Percentiles rank a stretch among this genome's conserved stretches.
Conservation (phyloP, 2,113 vertebrate species). For the Trematomus loennbergii region DNA sequence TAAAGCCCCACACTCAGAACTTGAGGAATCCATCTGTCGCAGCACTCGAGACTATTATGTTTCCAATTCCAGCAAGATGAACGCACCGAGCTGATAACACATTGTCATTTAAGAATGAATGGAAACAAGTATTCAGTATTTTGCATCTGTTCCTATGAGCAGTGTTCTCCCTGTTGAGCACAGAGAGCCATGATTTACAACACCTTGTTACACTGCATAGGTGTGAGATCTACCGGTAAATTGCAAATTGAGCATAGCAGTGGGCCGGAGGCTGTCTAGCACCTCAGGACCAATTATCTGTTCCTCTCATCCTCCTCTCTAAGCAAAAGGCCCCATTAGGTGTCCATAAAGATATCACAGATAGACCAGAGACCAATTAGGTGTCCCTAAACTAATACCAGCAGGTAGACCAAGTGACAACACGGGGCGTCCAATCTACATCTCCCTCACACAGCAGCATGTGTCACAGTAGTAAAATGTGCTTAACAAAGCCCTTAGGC, state of each 20-base stretch:
- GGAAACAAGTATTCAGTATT: constrained; percentile 38
- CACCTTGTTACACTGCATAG: constrained; percentile 62
- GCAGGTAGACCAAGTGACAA: constrained; percentile 68
- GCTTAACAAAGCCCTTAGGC: constrained; percentile 57
- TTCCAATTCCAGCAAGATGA: constrained; percentile 32
- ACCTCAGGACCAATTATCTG: constrained; percentile 77
- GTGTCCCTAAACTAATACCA: constrained; percentile 71
- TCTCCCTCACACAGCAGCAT: constrained; percentile 44
- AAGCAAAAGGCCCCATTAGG: constrained; percentile 65
- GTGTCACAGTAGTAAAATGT: constrained; percentile 47
- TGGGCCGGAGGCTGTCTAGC: constrained; percentile 18
- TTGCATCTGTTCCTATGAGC: constrained; percentile 33
- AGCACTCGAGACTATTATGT: constrained; percentile 5
- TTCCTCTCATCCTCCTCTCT: constrained; percentile 52
- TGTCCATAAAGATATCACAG: constrained; percentile 70
- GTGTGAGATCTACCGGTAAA: constrained; percentile 63
- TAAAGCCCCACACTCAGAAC: constrained; percentile 9
- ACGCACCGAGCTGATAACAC: constrained; percentile 18
- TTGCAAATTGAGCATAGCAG: constrained; percentile 62
- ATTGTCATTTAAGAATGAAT: constrained; percentile 45
- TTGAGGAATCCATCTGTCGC: neutral
- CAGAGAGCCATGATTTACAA: constrained; percentile 51
- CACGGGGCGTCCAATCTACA: constrained; percentile 48
- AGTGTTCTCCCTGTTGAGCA: constrained; percentile 39
- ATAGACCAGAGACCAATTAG: constrained; percentile 80